These are phyloP conservation scores for Pseudopleuronectes americanus DNA, from an alignment of 2,797 vertebrate species.

Conservation along the genomic window DNA sequence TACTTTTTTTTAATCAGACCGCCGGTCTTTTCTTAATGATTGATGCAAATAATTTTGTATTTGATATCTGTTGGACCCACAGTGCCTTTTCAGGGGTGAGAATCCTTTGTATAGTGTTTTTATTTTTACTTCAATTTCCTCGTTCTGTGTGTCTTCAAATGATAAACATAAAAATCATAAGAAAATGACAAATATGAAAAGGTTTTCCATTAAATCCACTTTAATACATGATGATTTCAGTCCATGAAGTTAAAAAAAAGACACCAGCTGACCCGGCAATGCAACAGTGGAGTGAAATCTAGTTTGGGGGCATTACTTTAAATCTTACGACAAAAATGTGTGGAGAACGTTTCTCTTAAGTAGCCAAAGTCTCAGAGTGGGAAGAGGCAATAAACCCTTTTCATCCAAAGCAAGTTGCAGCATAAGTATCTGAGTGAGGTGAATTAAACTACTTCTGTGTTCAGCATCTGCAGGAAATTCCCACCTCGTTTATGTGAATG, in stretches of 20 bases:
- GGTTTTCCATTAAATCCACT: neutral
- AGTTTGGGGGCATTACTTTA: neutral
- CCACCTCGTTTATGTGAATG: conserved; percentile 60
- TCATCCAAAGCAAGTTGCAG: conserved; percentile 29
- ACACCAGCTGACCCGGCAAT: neutral
- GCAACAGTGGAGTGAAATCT: neutral
- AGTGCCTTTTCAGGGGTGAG: conserved; percentile 90
- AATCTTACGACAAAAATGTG: conserved; percentile 28
- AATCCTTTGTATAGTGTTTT: conserved; percentile 69
- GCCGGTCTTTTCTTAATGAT: conserved; percentile 50
- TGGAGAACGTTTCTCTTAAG: conserved; percentile 24
- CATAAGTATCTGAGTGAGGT: conserved; percentile 1
- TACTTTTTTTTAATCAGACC: conserved; percentile 36
- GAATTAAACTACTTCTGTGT: neutral
- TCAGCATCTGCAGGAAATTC: conserved; percentile 64
- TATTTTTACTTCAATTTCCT: conserved; percentile 47
- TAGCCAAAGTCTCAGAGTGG: conserved; percentile 44
- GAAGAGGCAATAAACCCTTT: conserved; percentile 39
- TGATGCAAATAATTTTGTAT: conserved; percentile 67
- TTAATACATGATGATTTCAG: too few relatives aligned
- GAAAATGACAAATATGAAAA: neutral
- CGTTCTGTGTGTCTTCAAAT: conserved; percentile 61
- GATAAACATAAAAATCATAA: conserved; percentile 43
- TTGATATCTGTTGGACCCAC: conserved; percentile 80
- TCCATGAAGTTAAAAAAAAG: too few relatives aligned